A percentile compares a stretch with the other conserved stretches of the same genome.
Conservation (phyloP, 2,113 vertebrate genomes). For the Charina bottae region DNA sequence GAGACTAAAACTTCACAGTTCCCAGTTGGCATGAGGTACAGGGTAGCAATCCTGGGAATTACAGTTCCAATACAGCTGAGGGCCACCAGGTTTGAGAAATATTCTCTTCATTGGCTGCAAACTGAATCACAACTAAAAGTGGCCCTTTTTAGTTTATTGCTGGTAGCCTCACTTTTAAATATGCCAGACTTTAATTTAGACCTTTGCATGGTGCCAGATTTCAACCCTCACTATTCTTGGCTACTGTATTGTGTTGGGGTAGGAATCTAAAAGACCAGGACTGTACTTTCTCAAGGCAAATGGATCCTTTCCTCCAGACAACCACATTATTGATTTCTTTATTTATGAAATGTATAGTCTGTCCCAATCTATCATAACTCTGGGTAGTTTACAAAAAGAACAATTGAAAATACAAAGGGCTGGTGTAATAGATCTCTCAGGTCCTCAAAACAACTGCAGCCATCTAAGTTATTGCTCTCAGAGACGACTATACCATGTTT, state of each 20-base stretch:
- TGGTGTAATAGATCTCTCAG: neutral
- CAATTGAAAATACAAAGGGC: neutral
- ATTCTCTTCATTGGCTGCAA: slow-evolving; percentile 32
- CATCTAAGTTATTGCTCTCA: neutral
- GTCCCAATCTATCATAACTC: neutral
- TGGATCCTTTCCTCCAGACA: neutral
- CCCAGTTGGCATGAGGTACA: no score
- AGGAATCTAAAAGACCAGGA: no score
- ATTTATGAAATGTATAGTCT: neutral
- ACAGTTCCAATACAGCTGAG: no score
- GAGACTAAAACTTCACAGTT: no score
- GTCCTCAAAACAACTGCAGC: neutral
- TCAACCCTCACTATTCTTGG: neutral
- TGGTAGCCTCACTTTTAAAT: slow-evolving; percentile 38
- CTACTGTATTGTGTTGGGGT: neutral
- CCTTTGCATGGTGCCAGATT: neutral
- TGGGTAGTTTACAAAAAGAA: neutral
- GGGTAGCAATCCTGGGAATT: no score
- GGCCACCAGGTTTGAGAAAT: no score
- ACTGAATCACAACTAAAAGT: slow-evolving; percentile 61
- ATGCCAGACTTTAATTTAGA: neutral
- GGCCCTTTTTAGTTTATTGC: slow-evolving; percentile 49
- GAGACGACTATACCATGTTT: neutral
- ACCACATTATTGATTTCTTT: neutral
- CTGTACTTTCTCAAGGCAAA: neutral